phyloP scores from a whole-genome alignment of 2,888 invertebrate species.

The Eristalis pertinax region DNA sequence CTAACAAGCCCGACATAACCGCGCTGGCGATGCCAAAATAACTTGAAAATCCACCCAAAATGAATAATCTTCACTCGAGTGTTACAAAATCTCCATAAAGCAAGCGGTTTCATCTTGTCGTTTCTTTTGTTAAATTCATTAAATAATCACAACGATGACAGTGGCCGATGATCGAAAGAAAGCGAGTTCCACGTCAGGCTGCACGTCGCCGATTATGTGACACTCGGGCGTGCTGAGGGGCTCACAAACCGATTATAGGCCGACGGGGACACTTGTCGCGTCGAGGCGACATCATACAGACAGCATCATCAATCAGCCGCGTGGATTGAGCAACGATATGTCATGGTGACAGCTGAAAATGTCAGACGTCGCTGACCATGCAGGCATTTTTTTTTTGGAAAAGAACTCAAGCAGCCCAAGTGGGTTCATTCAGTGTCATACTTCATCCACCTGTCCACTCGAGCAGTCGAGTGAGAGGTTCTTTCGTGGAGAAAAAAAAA shows the following conservation, averaged over 20 bases:
- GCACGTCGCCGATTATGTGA: constrained; percentile 24
- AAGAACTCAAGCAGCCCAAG: background rate
- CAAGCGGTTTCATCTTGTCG: background rate
- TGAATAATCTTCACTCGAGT: constrained; percentile 13
- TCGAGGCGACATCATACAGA: constrained; percentile 14
- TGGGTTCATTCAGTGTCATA: constrained; percentile 44
- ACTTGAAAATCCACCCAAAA: constrained; percentile 38
- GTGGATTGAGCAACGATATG: background rate
- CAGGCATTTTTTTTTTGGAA: constrained; percentile 1
- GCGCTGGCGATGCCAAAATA: constrained; percentile 14
- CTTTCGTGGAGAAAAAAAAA: background rate
- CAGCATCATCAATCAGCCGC: background rate
- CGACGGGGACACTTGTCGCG: constrained; percentile 4
- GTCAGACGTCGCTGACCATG: background rate
- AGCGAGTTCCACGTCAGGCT: background rate
- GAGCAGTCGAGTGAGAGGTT: background rate
- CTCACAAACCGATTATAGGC: constrained; percentile 52
- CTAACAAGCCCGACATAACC: constrained; percentile 29
- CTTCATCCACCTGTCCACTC: constrained; percentile 26
- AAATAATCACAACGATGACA: constrained; percentile 11
- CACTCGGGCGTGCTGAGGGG: constrained; percentile 26
- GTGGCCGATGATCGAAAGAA: constrained; percentile 12
- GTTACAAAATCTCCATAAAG: constrained; percentile 43
- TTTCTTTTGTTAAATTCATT: constrained; percentile 20
- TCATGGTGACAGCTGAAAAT: background rate